Conservation (phyloP, 37 sponge, comb jelly and placozoan species). For the Trichoplax adhaerens region DNA sequence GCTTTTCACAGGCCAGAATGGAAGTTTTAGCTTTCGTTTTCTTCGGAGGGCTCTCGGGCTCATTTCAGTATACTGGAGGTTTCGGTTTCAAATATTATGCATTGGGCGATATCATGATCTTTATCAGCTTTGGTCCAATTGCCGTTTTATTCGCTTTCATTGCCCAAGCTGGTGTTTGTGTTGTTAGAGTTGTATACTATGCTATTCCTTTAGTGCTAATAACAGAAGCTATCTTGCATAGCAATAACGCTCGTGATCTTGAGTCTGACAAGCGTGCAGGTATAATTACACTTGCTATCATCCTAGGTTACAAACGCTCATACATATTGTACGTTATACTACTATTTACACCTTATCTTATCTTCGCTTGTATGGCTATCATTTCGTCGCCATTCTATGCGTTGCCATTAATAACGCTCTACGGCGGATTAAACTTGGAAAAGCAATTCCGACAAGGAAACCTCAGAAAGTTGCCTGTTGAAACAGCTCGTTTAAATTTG, state of each 20-base stretch:
- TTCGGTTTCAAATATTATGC: slow-evolving; percentile 68
- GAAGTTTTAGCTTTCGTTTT: slow-evolving; percentile 39
- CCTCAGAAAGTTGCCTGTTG: slow-evolving; percentile 7
- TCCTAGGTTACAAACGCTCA: slow-evolving; percentile 46
- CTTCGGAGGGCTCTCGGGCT: slow-evolving; percentile 74
- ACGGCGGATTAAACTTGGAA: slow-evolving; percentile 39
- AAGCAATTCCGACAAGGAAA: slow-evolving; percentile 32
- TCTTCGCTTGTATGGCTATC: slow-evolving; percentile 31
- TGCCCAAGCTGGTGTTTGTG: slow-evolving; percentile 34
- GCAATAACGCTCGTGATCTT: slow-evolving; percentile 52
- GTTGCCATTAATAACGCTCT: slow-evolving; percentile 42
- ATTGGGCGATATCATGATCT: slow-evolving; percentile 55
- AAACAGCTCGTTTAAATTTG: slow-evolving; percentile 26
- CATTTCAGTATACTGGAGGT: slow-evolving; percentile 74
- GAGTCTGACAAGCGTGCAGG: slow-evolving; percentile 26
- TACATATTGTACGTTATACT: slow-evolving; percentile 53
- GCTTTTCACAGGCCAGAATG: slow-evolving; percentile 36
- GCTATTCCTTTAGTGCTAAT: slow-evolving; percentile 54
- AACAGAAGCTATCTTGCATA: slow-evolving; percentile 64
- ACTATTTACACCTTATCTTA: slow-evolving; percentile 53
- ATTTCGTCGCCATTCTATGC: slow-evolving; percentile 31
- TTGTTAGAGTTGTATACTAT: slow-evolving; percentile 28
- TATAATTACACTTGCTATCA: slow-evolving; percentile 37
- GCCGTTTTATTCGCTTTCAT: slow-evolving; percentile 55
- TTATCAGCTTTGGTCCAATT: slow-evolving; percentile 66